Evolutionary conservation across 2,888 invertebrate genomes (phyloP).

Genomic region (Platypus cylindrus): DNA sequence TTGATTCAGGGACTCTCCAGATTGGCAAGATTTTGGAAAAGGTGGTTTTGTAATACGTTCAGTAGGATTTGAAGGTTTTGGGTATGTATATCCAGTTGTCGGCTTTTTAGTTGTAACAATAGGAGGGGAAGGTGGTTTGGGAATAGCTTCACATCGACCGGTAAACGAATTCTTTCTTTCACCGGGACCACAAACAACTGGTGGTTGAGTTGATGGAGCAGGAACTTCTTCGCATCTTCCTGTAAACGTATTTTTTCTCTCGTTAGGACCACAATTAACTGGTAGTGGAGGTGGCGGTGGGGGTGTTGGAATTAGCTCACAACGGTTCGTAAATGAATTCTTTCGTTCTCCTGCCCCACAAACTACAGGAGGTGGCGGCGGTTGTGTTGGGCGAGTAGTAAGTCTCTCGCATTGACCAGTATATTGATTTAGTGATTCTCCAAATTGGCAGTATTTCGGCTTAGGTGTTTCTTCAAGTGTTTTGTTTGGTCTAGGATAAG

Average conservation of each 20-base stretch:
- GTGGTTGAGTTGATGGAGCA: slow-evolving; percentile 1
- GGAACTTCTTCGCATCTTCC: slow-evolving; percentile 7
- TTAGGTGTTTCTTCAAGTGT: slow-evolving; percentile 12
- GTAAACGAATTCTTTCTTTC: slow-evolving; percentile 6
- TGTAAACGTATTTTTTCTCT: slow-evolving; percentile 4
- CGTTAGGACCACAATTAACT: slow-evolving; percentile 5
- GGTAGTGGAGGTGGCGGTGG: neutral
- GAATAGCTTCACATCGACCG: slow-evolving; percentile 4
- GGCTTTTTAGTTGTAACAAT: neutral
- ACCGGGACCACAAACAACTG: slow-evolving; percentile 3
- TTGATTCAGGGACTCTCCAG: slow-evolving; percentile 7
- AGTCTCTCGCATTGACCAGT: slow-evolving; percentile 4
- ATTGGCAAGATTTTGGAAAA: slow-evolving; percentile 5
- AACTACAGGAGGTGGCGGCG: too few relatives aligned
- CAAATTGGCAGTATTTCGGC: neutral
- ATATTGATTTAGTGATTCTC: neutral
- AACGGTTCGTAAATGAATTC: neutral
- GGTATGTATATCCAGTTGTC: too few relatives aligned
- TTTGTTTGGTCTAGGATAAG: slow-evolving; percentile 8
- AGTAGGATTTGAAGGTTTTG: too few relatives aligned
- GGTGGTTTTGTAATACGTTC: neutral
- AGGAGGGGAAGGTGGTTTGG: slow-evolving; percentile 1
- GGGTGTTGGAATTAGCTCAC: neutral
- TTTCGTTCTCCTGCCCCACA: slow-evolving; percentile 4
- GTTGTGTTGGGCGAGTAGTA: too few relatives aligned